phyloP scores from a whole-genome alignment of 2,797 vertebrate genomes.

The Tarsius wallacei region DNA sequence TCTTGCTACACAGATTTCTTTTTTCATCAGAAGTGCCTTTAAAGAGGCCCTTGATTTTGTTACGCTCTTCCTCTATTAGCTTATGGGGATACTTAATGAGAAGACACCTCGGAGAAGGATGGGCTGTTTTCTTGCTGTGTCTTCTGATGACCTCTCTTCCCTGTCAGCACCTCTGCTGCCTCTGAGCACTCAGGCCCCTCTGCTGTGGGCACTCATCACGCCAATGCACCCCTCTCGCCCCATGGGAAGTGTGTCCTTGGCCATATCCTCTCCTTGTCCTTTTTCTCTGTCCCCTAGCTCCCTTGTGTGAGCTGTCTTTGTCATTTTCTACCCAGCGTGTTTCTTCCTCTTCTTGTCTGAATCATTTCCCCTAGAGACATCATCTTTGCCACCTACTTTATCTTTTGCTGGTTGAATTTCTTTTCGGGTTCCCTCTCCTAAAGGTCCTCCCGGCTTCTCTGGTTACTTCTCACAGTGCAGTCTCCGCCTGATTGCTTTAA shows the following conservation, averaged over 20 bases:
- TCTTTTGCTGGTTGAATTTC: slow-evolving; percentile 10
- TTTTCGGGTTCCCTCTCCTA: background rate
- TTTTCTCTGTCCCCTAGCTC: background rate
- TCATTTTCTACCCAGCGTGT: background rate
- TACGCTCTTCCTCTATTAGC: background rate
- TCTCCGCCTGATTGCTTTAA: background rate
- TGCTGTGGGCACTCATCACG: background rate
- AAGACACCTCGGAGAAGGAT: background rate
- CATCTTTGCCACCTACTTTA: slow-evolving; percentile 29
- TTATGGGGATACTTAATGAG: background rate
- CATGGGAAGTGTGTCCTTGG: background rate
- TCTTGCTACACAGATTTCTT: background rate
- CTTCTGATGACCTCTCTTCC: background rate
- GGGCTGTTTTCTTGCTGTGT: background rate
- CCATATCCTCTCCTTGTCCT: background rate
- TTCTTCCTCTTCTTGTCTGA: slow-evolving; percentile 45
- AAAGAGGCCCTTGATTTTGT: background rate
- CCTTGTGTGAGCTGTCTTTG: background rate
- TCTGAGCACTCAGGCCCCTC: background rate
- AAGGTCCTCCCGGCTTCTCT: background rate
- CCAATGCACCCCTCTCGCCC: too few species aligned
- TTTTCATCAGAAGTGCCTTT: background rate
- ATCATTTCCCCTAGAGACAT: slow-evolving; percentile 55
- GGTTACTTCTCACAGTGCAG: background rate
- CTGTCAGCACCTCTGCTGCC: background rate